phyloP scores from a whole-genome alignment of 2,888 invertebrate genomes.

The Caenorhabditis sp. region DNA sequence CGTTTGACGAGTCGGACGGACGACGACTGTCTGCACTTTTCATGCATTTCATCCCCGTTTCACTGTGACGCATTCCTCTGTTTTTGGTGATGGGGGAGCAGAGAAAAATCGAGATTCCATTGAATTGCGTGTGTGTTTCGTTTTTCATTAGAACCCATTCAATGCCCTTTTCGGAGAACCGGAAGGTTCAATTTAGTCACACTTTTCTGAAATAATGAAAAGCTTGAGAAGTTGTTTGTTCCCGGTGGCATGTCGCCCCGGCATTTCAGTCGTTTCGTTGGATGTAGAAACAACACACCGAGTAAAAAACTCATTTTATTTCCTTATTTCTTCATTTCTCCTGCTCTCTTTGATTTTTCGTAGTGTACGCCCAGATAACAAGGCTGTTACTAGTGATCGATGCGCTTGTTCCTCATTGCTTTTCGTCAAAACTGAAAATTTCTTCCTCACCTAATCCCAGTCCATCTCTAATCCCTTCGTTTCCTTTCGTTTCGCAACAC shows the following conservation, averaged over 20 bases:
- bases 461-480: constrained; percentile 16
- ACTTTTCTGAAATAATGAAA: background rate
- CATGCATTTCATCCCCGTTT: constrained; percentile 38
- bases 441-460: constrained; percentile 21
- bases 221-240: too few relatives aligned
- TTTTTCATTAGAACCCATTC: constrained; percentile 16
- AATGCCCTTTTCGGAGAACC: constrained; percentile 8
- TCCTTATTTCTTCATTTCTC: background rate
- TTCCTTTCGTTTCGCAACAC: constrained; percentile 32
- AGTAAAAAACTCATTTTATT: background rate
- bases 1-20: constrained; percentile 12
- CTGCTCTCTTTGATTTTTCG: too few relatives aligned
- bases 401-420: constrained; percentile 10
- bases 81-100: constrained; percentile 9
- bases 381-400: constrained; percentile 47
- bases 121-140: background rate
- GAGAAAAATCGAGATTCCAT: too few relatives aligned
- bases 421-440: constrained; percentile 31
- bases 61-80: background rate
- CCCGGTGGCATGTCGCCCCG: too few relatives aligned
- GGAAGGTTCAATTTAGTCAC: background rate
- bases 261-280: too few relatives aligned
- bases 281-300: background rate
- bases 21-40: constrained; percentile 34
- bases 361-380: constrained; percentile 21